A percentile compares a stretch with the other conserved stretches of the same genome.
phyloP scores from a whole-genome alignment of 2,113 vertebrate species.

The Leptosomus discolor region DNA sequence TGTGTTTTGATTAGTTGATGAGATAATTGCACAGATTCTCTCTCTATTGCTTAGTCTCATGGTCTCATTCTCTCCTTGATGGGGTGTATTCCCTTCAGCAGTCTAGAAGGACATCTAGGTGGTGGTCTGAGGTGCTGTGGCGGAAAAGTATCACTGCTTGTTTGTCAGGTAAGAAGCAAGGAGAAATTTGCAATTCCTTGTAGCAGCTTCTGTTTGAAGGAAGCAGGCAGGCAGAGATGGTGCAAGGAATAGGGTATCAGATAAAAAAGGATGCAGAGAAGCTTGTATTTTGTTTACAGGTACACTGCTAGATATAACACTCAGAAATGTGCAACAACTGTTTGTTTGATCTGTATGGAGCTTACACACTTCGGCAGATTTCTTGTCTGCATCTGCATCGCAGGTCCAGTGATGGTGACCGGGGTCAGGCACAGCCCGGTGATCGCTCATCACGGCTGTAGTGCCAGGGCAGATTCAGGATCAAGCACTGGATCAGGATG shows the following conservation, averaged over 20 bases:
- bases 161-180: not conserved
- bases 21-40: not conserved
- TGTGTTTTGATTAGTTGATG: not conserved
- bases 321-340: not conserved
- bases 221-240: not conserved
- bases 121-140: not conserved
- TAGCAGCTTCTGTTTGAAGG: not conserved
- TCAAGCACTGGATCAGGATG: not conserved
- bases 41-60: not conserved
- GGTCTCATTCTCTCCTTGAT: not conserved
- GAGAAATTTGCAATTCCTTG: not conserved
- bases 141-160: not conserved
- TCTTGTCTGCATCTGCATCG: not conserved
- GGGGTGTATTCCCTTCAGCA: not conserved
- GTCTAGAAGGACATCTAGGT: not conserved
- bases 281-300: not conserved
- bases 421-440: not conserved
- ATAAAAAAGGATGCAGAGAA: not conserved
- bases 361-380: not conserved
- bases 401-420: rapidly evolving
- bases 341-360: not conserved
- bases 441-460: rapidly evolving
- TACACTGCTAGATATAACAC: not conserved
- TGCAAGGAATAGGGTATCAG: not conserved
- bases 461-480: not conserved